These are phyloP conservation scores for Eidolon dupreanum DNA, from an alignment of 2,797 vertebrate genomes.

Conservation along the genomic window DNA sequence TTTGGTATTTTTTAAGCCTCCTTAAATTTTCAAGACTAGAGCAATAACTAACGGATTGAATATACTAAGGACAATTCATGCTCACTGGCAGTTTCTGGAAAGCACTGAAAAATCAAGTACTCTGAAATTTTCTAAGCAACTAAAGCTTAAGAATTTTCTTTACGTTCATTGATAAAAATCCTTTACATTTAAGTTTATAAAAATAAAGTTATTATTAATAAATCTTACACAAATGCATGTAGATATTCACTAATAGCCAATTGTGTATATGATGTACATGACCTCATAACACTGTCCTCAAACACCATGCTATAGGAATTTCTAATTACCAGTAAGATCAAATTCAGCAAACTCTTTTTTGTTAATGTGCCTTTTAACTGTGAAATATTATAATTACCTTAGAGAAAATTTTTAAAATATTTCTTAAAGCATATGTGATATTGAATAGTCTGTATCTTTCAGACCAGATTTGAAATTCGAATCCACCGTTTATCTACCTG, in stretches of 20 bases:
- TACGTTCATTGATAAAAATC: neutral
- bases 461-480: neutral
- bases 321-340: neutral
- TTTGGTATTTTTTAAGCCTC: neutral
- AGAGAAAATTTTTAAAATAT: neutral
- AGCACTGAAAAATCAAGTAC: neutral
- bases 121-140: constrained; percentile 1
- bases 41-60: neutral
- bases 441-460: neutral
- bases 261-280: neutral
- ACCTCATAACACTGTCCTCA: neutral
- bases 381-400: neutral
- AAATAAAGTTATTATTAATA: constrained; percentile 38
- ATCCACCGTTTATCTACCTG: neutral
- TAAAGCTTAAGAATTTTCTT: neutral
- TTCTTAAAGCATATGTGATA: constrained; percentile 1
- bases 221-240: neutral
- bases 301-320: neutral
- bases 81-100: constrained; percentile 22
- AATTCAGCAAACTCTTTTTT: neutral
- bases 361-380: neutral
- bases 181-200: constrained; percentile 13
- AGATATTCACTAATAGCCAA: neutral
- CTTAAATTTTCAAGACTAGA: constrained; percentile 15
- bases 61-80: constrained; percentile 32